Conservation (phyloP, 2,888 invertebrate species). For the Agrenia bidenticulata region DNA sequence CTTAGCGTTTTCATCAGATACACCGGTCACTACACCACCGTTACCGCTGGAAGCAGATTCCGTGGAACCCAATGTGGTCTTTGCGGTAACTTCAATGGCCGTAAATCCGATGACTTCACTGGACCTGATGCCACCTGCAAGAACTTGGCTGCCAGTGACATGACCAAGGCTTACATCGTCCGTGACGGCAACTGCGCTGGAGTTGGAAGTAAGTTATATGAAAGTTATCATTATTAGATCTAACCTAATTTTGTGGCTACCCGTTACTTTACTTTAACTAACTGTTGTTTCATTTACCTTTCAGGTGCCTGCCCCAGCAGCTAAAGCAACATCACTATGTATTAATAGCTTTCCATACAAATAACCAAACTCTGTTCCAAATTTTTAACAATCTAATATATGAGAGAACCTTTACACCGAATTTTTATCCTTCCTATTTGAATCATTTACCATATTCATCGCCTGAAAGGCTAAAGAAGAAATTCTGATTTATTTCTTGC, state of each 20-base stretch:
- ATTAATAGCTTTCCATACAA: not conserved
- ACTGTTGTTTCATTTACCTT: not conserved
- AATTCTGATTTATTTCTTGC: too few species aligned
- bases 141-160: constrained; percentile 44
- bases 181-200: constrained; percentile 49
- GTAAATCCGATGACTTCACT: constrained; percentile 47
- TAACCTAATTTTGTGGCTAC: not conserved
- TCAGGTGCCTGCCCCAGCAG: constrained; percentile 14
- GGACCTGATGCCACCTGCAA: constrained; percentile 48
- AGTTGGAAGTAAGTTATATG: constrained; percentile 30
- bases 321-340: constrained; percentile 13
- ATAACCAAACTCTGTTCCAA: constrained; percentile 12
- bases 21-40: constrained; percentile 51
- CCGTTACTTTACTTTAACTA: not conserved
- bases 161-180: constrained; percentile 52
- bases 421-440: not conserved
- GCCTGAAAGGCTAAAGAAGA: too few species aligned
- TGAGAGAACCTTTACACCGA: constrained; percentile 2
- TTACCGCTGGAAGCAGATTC: constrained; percentile 50
- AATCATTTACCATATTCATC: not conserved
- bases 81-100: constrained; percentile 53
- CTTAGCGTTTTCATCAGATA: constrained; percentile 49
- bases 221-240: too few species aligned
- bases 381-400: constrained; percentile 17
- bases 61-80: constrained; percentile 51